phyloP scores from a whole-genome alignment of 2,113 vertebrate species.

The Motacilla alba region DNA sequence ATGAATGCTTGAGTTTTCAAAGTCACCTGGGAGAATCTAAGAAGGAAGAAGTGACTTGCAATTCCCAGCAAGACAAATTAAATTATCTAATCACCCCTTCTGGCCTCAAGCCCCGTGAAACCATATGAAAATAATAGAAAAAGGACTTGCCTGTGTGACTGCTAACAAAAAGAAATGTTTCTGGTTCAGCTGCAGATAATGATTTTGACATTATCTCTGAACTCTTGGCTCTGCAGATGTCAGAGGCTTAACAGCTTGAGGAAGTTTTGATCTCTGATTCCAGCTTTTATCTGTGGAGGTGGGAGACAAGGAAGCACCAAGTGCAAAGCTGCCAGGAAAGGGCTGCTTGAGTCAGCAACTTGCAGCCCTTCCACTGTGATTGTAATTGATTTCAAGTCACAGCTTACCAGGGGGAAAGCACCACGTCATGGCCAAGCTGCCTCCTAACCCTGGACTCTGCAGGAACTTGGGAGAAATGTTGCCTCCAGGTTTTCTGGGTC shows the following conservation, averaged over 20 bases:
- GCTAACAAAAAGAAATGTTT: background rate
- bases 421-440: background rate
- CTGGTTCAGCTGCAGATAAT: background rate
- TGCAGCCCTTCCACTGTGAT: background rate
- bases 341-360: background rate
- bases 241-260: background rate
- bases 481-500: background rate
- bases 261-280: conserved; percentile 8
- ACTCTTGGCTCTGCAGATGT: background rate
- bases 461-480: background rate
- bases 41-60: background rate
- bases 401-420: background rate
- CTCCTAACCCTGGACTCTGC: background rate
- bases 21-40: background rate
- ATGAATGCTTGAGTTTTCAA: background rate
- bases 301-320: background rate
- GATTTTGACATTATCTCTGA: conserved; percentile 6
- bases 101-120: background rate
- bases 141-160: background rate
- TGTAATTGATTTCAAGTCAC: background rate
- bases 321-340: background rate
- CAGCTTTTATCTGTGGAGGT: background rate
- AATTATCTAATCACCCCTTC: background rate
- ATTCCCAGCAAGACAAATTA: background rate
- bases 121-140: background rate